Evolutionary conservation across 2,797 vertebrate genomes (phyloP), one percentile per base, ranked within the genome.

Genomic region (Nannoperca obscura): DNA sequence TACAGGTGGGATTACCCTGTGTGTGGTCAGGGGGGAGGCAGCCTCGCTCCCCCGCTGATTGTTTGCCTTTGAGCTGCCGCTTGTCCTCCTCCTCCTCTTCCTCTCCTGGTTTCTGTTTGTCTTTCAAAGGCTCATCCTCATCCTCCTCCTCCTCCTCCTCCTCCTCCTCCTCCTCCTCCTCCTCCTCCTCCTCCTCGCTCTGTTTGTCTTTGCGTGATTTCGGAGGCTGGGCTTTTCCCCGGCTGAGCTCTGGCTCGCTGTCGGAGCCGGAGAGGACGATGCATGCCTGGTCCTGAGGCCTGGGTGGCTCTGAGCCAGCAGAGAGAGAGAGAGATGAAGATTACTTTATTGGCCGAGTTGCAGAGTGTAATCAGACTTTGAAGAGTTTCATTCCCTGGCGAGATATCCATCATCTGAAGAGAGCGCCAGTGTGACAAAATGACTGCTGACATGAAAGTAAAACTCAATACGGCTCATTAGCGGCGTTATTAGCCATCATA

Each of bases 1-100:
- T 88, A 85, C 85, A 92, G 86, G 84, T 89, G 91, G 91, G 86
- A 91, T 94, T 94, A 94, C 92, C 91, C 38, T 54, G 84, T 89
- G 91, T 89, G 83, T 86, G 88, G 86, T 84, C 81, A 81, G 80
- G 69, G 74, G 76, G 81, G 78, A 78, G 75, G 88, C 34, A 36
- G 82, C 68, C 80, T 80, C 55, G 60, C 74, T 82, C 80, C 84
- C 71, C 75, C 12, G 57, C 71, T 84, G 87, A 86, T 78, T 93
- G 92, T 93, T 92, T 93, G 78, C 86, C 87, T 91, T 87, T 76
- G 81, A 79, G 89, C 80, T 64, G 38, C 86, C 6, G 66, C 83
- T 86, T 79, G 76, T 90, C 90, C 78, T 91, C 83, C 76, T 88
- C 83, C 76, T 88, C 87, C 87, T 84, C 89, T 40, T 77, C 80